Base-by-base conservation (phyloP, 2,888 invertebrate species). In the Byasa hedistus region DNA sequence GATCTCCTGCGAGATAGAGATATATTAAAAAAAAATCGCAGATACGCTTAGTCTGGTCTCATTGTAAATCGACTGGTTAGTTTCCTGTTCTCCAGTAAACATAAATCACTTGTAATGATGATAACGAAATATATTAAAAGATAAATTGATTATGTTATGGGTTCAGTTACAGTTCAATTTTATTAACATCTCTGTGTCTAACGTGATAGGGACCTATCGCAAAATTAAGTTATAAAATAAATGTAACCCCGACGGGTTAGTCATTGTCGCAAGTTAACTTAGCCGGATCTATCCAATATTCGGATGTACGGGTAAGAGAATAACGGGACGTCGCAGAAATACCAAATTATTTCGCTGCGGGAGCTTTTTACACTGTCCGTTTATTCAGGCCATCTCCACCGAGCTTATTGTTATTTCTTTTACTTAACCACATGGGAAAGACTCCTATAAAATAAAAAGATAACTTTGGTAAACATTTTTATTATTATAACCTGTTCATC, bases 321-420 rank as follows among this genome's bases (percentile, higher is more conserved):
- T 57, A 65, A 61, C 24, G 36, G 57, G 24, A 66, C 61, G 61
- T 61, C 51, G 24, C 23, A 19, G 57, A 61, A 66, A 61, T 66
- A 61, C 61, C 24, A 57, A 66, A 66, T 65, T 36, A 52, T 36
- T 57, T 56, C 57, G 36, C 23, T 23, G 56, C n/a, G n/a, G 19
- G 17, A n/a, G 23, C 36, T 24, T 61, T 57, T 65, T 60, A 56
- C 56, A 57, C 2, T 58, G 27, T 58, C 32, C 23, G 19, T 65
- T 57, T 65, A 65, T 61, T 52, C 57, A 36, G 61, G n/a, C 12
- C 57, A 36, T 39, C 48, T 51, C 51, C 57, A 57, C 61, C 10
- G 12, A n/a, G 48, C 57, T 51, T 61, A 51, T 65, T 60, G 21
- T 24, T 48, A 24, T 59, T 52, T 55, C 15, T 22, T 48, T n/a